phyloP scores from a whole-genome alignment of 2,113 vertebrate species.

The Rousettus leschenaultii region DNA sequence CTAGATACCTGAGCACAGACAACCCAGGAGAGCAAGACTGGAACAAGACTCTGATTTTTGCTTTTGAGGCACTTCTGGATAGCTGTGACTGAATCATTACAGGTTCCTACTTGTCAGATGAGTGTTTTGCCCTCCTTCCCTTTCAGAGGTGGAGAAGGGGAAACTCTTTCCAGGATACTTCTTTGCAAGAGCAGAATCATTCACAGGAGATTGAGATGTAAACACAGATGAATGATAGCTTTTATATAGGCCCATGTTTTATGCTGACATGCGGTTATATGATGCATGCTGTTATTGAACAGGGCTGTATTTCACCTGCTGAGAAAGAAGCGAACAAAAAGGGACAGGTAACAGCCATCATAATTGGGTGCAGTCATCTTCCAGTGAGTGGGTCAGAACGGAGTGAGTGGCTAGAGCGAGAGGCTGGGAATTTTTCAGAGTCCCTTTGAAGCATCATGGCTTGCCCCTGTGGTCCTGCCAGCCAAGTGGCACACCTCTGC shows the following conservation, averaged over 20 bases:
- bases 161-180: background rate
- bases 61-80: background rate
- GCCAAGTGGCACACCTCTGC: background rate
- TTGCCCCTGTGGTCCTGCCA: background rate
- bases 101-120: background rate
- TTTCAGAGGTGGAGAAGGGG: background rate
- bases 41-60: background rate
- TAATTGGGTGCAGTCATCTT: background rate
- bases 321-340: background rate
- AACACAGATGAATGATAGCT: background rate
- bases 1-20: background rate
- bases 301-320: background rate
- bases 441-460: background rate
- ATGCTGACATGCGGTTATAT: background rate
- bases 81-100: background rate
- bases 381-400: rapidly evolving
- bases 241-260: background rate
- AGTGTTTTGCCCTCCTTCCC: background rate
- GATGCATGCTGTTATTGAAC: background rate
- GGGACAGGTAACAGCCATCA: no score
- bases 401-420: background rate
- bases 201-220: background rate
- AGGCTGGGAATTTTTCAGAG: background rate
- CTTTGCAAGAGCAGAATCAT: background rate
- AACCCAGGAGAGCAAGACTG: background rate